Evolutionary conservation across 2,888 invertebrate genomes (phyloP).

Genomic region (Torymus tubicola): DNA sequence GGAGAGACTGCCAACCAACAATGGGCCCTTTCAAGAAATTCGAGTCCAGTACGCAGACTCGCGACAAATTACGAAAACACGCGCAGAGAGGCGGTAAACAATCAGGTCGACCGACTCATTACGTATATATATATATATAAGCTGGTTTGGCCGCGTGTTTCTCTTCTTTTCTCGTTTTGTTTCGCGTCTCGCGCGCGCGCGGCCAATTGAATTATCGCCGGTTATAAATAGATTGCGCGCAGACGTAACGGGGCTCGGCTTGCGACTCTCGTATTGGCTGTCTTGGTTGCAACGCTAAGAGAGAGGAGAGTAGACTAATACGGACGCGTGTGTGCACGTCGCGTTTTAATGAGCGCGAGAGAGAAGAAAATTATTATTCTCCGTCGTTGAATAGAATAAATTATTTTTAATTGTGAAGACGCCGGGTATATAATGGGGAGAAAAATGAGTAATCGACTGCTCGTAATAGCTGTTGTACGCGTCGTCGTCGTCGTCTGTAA

Average conservation of each 20-base stretch:
- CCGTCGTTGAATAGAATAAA: too few species aligned
- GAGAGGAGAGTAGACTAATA: too few species aligned
- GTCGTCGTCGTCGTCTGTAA: too few species aligned
- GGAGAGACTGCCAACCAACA: slow-evolving; percentile 59
- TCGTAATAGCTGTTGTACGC: too few species aligned
- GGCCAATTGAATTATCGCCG: slow-evolving; percentile 45
- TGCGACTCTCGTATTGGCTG: too few species aligned
- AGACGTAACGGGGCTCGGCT: slow-evolving; percentile 28
- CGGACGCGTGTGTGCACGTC: too few species aligned
- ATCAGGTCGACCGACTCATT: slow-evolving; percentile 56
- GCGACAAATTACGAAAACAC: slow-evolving; percentile 68
- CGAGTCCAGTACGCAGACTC: slow-evolving; percentile 60
- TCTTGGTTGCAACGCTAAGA: too few species aligned
- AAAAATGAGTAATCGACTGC: too few species aligned
- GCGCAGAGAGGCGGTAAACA: slow-evolving; percentile 63
- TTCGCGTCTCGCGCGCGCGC: neutral
- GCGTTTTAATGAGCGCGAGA: too few species aligned
- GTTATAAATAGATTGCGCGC: neutral
- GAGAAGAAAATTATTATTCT: too few species aligned
- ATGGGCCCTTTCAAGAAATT: slow-evolving; percentile 70
- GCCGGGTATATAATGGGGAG: too few species aligned
- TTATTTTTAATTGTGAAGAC: too few species aligned
- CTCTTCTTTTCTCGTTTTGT: slow-evolving; percentile 7
- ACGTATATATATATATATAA: slow-evolving; percentile 16
- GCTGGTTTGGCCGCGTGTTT: slow-evolving; percentile 18